Conservation (phyloP, 2,113 vertebrate genomes). For the Pachyramphus minor region DNA sequence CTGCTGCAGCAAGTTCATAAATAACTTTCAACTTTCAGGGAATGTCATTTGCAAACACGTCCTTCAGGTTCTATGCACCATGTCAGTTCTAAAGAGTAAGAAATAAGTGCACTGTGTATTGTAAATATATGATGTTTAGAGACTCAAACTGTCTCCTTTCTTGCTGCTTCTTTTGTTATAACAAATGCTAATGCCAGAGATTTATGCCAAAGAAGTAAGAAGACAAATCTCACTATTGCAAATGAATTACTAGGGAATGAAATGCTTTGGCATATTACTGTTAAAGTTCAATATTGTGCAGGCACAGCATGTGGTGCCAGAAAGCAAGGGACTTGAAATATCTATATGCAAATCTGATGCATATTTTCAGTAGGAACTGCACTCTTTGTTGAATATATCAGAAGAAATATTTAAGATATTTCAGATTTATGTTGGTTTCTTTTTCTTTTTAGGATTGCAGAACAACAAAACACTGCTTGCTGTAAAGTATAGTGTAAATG, state of each 20-base stretch:
- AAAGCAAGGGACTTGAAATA: neutral
- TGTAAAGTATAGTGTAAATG: neutral
- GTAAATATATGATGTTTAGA: neutral
- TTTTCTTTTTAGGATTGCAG: neutral
- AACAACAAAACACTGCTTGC: neutral
- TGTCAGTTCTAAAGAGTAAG: neutral
- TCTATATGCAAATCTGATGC: neutral
- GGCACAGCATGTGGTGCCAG: neutral
- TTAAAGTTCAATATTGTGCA: neutral
- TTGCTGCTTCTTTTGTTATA: neutral
- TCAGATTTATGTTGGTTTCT: neutral
- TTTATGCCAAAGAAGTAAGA: neutral
- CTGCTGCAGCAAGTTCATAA: neutral
- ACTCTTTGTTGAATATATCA: neutral
- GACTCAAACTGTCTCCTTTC: neutral
- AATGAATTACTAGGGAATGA: slow-evolving; percentile 1
- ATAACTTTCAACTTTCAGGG: slow-evolving; percentile 11
- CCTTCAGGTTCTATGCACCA: neutral
- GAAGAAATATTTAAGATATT: neutral
- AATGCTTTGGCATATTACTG: neutral
- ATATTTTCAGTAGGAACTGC: neutral
- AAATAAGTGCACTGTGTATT: neutral
- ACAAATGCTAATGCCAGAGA: neutral
- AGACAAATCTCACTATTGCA: slow-evolving; percentile 5
- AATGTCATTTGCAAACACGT: neutral